Base-by-base conservation (phyloP, 92 coral and sea anemone genomes). In the Hydrozoanthus gracilis region DNA sequence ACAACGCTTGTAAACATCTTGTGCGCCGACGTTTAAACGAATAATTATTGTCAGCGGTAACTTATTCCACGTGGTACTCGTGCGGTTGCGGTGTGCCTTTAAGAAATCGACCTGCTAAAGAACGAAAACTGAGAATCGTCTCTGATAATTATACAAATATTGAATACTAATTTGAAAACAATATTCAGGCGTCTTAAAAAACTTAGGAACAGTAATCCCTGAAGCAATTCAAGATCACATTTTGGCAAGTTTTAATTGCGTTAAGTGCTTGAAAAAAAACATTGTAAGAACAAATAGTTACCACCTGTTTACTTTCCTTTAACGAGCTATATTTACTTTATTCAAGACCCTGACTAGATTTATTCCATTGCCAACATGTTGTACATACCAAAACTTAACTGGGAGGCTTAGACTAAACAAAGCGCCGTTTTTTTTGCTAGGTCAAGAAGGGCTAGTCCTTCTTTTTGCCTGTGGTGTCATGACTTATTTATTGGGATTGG, bases 401-500 rank as follows among this genome's bases (percentile, higher is more conserved):
- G 72, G n/a, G 17, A n/a, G 15, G 15, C 18, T 15, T 35, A 61
- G 83, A 78, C 83, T 45, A 61, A 78, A 78, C 72, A 65, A 44
- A 80, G 14, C 11, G 11, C 49, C 66, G 60, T 80, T 80, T 18
- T 80, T 80, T 18, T 18, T 58, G 55, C 61, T 80, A 44, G 49
- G 3, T 10, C 35, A 61, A 44, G 66, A 17, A 46, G 61, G 14
- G 62, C 46, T 64, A 80, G 18, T 47, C 11, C 69, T 18, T 60
- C 48, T 39, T 65, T 48, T 80, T 80, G 47, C 56, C 74, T 67
- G 85, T 80, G 46, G 74, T 48, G 35, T 80, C 54, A 80, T 80
- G 73, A 80, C 85, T 80, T 45, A 80, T 80, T 80, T 16, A 80
- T 80, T 9, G 60, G n/a, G 20, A 46, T 48, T 70, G 50, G 69